Evolutionary conservation across 2,888 invertebrate species (phyloP).

Genomic region (Gisinianus flammeolus): DNA sequence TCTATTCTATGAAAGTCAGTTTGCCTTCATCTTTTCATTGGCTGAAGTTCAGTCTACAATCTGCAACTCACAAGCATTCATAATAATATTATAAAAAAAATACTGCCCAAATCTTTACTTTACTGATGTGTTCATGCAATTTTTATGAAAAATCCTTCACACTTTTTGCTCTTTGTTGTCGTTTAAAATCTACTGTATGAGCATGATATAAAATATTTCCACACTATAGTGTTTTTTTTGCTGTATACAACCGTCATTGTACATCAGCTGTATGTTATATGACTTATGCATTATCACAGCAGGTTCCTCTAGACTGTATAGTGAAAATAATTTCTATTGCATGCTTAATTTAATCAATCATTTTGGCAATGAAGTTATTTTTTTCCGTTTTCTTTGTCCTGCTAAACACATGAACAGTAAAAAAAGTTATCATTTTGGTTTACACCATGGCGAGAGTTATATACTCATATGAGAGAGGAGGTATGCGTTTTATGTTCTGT

Average conservation of each 20-base stretch:
- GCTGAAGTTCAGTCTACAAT: too few relatives aligned
- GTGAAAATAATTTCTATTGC: neutral
- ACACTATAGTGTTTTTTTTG: neutral
- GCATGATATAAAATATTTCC: neutral
- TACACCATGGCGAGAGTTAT: neutral
- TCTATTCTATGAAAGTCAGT: too few relatives aligned
- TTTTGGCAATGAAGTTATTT: conserved; percentile 1
- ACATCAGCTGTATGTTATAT: too few relatives aligned
- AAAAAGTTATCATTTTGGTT: neutral
- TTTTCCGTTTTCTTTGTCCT: neutral
- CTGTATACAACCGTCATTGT: neutral
- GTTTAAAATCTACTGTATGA: neutral
- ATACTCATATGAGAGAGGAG: neutral
- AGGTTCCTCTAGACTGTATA: neutral
- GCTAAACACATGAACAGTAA: neutral
- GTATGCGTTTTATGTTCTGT: neutral
- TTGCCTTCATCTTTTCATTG: too few relatives aligned
- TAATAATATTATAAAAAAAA: too few relatives aligned
- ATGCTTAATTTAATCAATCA: neutral
- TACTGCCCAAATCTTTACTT: too few relatives aligned
- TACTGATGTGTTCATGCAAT: too few relatives aligned
- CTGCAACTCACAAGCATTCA: too few relatives aligned
- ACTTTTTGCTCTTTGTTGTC: neutral
- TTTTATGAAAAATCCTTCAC: too few relatives aligned
- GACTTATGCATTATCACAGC: neutral